Conservation (phyloP, 1,140 invertebrate genomes). For the Philopotamus ludificatus region DNA sequence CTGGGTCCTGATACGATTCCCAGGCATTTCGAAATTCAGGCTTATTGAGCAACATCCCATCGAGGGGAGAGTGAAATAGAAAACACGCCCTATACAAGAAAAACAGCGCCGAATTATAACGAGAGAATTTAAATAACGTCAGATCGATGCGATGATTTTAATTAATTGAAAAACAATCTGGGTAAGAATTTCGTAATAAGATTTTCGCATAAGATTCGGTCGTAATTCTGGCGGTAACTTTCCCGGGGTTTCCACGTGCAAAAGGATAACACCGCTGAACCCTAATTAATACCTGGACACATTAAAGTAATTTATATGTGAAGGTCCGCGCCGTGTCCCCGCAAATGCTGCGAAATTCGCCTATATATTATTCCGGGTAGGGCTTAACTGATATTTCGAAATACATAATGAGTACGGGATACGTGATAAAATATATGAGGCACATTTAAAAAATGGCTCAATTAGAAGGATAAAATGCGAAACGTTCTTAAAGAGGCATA, state of each 20-base stretch:
- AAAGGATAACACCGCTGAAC: constrained; percentile 22
- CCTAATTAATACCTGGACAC: constrained; percentile 40
- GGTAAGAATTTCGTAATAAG: background rate
- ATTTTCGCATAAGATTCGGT: background rate
- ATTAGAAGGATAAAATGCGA: background rate
- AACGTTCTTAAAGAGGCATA: constrained; percentile 12
- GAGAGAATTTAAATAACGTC: background rate
- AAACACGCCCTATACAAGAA: background rate
- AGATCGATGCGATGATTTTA: background rate
- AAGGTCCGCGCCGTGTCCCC: constrained; percentile 7
- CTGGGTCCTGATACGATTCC: constrained; percentile 10
- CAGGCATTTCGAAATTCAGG: constrained; percentile 11
- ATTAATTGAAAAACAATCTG: background rate
- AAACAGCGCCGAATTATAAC: background rate
- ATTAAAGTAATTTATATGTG: constrained; percentile 39
- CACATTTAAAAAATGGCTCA: background rate
- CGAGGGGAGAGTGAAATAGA: constrained; percentile 8
- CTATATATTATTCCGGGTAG: constrained; percentile 23
- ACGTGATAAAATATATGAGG: background rate
- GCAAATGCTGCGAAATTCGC: constrained; percentile 20
- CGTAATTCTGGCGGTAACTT: background rate
- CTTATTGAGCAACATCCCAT: constrained; percentile 31
- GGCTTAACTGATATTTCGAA: constrained; percentile 23
- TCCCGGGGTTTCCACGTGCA: background rate
- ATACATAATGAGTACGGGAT: background rate